A percentile compares a stretch with the other conserved stretches of the same genome.
Conservation (phyloP, 2,113 vertebrate genomes). For the Fulica atra region DNA sequence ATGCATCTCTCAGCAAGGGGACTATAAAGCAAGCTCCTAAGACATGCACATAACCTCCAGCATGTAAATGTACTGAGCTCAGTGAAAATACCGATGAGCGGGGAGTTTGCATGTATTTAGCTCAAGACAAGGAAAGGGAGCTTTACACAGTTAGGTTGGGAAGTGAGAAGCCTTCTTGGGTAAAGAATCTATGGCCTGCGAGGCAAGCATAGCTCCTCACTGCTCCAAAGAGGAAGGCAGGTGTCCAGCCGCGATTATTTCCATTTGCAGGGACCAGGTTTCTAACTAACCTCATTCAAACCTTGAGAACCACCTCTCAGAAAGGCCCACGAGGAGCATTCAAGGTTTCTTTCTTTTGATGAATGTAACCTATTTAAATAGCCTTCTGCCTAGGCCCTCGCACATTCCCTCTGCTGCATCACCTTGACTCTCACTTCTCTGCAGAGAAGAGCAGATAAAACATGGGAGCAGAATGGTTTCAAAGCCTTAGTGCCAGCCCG, state of each 20-base stretch:
- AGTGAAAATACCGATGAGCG: not conserved
- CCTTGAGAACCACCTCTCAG: not conserved
- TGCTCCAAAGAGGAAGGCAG: not conserved
- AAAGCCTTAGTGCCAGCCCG: slow-evolving; percentile 5
- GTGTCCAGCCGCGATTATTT: not conserved
- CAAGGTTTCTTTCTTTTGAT: not conserved
- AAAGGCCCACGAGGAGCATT: not conserved
- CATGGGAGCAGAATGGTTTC: not conserved
- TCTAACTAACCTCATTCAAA: not conserved
- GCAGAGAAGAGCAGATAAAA: slow-evolving; percentile 33
- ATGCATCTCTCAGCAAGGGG: not conserved
- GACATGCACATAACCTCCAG: not conserved
- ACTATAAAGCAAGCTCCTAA: not conserved
- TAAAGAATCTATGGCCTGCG: not conserved
- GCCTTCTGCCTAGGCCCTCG: not conserved
- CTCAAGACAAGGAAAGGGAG: not conserved
- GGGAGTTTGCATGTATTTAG: not conserved
- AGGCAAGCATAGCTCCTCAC: not conserved
- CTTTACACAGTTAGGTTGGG: not conserved
- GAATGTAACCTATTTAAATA: not conserved
- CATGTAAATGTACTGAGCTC: not conserved
- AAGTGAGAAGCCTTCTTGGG: not conserved
- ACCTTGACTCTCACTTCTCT: slow-evolving; percentile 25
- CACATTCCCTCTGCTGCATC: not conserved
- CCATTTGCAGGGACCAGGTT: not conserved